Evolutionary conservation across 2,888 invertebrate species (phyloP).

Genomic region (Syrphus vitripennis): DNA sequence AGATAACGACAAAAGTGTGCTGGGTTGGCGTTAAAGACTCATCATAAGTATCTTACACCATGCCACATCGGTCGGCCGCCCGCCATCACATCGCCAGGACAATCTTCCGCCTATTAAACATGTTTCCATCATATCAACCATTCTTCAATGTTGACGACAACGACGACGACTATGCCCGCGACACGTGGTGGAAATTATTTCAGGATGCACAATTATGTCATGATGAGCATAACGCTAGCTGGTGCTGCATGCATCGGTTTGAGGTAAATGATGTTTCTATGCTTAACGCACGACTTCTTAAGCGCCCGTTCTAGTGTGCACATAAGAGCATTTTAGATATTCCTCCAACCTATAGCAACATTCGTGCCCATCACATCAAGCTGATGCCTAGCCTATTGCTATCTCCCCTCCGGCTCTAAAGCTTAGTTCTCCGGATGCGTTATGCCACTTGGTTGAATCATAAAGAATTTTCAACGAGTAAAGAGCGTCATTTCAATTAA

Average conservation of each 20-base stretch:
- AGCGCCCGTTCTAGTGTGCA: neutral
- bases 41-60: neutral
- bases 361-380: slow-evolving; percentile 12
- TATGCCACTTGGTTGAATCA: slow-evolving; percentile 60
- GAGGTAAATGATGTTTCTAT: neutral
- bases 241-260: slow-evolving; percentile 9
- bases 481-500: slow-evolving; percentile 63
- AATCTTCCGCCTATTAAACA: slow-evolving; percentile 62
- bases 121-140: slow-evolving; percentile 52
- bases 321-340: slow-evolving; percentile 1
- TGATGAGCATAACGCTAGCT: slow-evolving; percentile 9
- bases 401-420: neutral
- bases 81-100: slow-evolving; percentile 3
- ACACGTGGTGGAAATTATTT: slow-evolving; percentile 50
- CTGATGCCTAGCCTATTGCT: neutral
- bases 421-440: slow-evolving; percentile 55
- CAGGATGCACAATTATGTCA: slow-evolving; percentile 66
- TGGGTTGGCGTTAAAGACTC: neutral
- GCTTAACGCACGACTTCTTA: slow-evolving; percentile 7
- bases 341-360: slow-evolving; percentile 1
- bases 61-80: neutral
- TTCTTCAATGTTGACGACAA: slow-evolving; percentile 22
- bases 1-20: neutral
- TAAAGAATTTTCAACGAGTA: slow-evolving; percentile 39
- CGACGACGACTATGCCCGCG: neutral